phyloP scores from a whole-genome alignment of 2,888 invertebrate species.

The Schizotus pectinicornis region DNA sequence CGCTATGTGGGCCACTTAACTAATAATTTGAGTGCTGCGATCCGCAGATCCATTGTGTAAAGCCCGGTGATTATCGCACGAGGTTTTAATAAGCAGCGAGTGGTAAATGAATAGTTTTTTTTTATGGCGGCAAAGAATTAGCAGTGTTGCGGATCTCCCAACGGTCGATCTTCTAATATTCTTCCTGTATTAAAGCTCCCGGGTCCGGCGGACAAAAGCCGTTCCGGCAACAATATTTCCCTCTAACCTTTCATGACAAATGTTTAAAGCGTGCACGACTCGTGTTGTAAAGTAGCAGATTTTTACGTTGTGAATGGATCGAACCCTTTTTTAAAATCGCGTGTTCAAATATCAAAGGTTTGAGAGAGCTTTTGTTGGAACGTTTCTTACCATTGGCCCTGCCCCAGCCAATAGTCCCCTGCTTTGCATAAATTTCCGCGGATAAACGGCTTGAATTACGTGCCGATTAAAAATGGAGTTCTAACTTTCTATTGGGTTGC shows the following conservation, averaged over 20 bases:
- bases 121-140: slow-evolving; percentile 1
- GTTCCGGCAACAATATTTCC: slow-evolving; percentile 13
- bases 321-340: slow-evolving; percentile 45
- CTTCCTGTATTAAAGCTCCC: slow-evolving; percentile 9
- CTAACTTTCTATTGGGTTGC: slow-evolving; percentile 2
- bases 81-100: neutral
- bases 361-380: slow-evolving; percentile 37
- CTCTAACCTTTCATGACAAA: slow-evolving; percentile 44
- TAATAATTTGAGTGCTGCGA: neutral
- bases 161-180: too few species aligned
- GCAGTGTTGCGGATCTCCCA: too few species aligned
- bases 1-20: too few species aligned
- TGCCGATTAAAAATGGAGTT: slow-evolving; percentile 19
- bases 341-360: slow-evolving; percentile 47
- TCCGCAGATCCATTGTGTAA: neutral
- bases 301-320: slow-evolving; percentile 40
- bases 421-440: slow-evolving; percentile 43
- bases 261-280: slow-evolving; percentile 51
- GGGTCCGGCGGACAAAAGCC: slow-evolving; percentile 8
- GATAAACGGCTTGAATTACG: slow-evolving; percentile 35
- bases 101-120: neutral
- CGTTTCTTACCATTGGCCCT: slow-evolving; percentile 38
- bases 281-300: slow-evolving; percentile 50
- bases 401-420: slow-evolving; percentile 35
- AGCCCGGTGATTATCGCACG: neutral